Base-by-base conservation (phyloP, 2,113 vertebrate species). In the Rissa tridactyla region DNA sequence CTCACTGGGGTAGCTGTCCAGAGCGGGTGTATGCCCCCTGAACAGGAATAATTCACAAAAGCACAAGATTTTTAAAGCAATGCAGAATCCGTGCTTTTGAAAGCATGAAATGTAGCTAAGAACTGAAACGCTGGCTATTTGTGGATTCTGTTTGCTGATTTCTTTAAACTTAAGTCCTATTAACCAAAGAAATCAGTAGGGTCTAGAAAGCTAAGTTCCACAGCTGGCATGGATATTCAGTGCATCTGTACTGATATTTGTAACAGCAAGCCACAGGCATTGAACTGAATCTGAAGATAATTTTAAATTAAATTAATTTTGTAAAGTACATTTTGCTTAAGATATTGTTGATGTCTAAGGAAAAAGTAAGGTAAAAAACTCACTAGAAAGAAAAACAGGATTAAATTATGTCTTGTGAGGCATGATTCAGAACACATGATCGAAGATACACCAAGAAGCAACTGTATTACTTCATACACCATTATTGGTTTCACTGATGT, bases 401-500 rank as follows among this genome's bases (percentile, higher is more conserved):
- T 62, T 77, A 76, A 30, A 23, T 44, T n/a, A 42, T 23, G 13
- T 44, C 30, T 69, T 52, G 6, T 21, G 12, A 57, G 4, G 23
- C 32, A 10, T 4, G 21, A 32, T 29, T 65, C 49, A 58, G 36
- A 40, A 57, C 42, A 51, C 2, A 2, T 8, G 30, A 57, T 4
- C 3, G 0, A 49, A 54, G 21, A 32, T 3, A 7, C 32, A 88
- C 26, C 27, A 34, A 38, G 20, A 88, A 14, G n/a, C 0, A 1
- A 25, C 38, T 38, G 18, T 40, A 66, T 46, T 16, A 38, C 17
- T 40, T 78, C 8, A 17, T 16, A 10, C 7, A 32, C 9, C 8
- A 7, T 46, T 61, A 29, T 5, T 27, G 13, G 26, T 34, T 86
- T 82, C 14, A 27, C 1, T n/a, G 8, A 34, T 36, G 27, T 25